phyloP scores from a whole-genome alignment of 2,888 invertebrate species.

The Perithous albicinctus region DNA sequence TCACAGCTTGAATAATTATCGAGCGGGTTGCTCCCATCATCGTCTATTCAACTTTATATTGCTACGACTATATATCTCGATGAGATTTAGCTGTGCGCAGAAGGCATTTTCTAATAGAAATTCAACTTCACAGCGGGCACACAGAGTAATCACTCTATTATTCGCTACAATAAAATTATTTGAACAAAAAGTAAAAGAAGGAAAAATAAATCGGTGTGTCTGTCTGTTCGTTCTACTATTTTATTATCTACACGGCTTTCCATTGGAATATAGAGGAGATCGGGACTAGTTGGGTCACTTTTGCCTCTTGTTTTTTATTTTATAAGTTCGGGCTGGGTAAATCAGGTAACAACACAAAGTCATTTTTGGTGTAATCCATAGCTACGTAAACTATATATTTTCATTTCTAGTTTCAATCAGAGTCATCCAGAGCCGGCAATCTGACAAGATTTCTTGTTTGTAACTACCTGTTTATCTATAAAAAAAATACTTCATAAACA shows the following conservation, averaged over 20 bases:
- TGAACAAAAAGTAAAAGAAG: background rate
- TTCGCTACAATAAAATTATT: background rate
- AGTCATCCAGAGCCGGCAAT: too few species aligned
- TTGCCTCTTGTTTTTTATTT: too few species aligned
- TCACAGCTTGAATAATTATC: conserved; percentile 39
- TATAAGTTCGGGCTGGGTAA: too few species aligned
- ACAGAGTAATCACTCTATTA: background rate
- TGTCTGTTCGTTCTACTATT: conserved; percentile 4
- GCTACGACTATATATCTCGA: background rate
- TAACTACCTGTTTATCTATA: too few species aligned
- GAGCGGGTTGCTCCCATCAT: conserved; percentile 14
- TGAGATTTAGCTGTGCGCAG: background rate
- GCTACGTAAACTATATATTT: too few species aligned
- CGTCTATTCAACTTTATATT: background rate
- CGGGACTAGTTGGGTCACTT: too few species aligned
- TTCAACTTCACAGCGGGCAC: conserved; percentile 6
- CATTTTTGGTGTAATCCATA: too few species aligned
- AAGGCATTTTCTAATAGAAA: background rate
- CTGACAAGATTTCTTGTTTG: too few species aligned
- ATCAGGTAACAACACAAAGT: too few species aligned
- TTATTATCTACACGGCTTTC: background rate
- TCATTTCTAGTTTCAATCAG: too few species aligned
- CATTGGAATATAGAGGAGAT: background rate
- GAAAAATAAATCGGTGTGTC: background rate
- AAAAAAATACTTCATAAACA: too few species aligned